phyloP scores from a whole-genome alignment of 2,797 vertebrate species.

The Carduelis carduelis region DNA sequence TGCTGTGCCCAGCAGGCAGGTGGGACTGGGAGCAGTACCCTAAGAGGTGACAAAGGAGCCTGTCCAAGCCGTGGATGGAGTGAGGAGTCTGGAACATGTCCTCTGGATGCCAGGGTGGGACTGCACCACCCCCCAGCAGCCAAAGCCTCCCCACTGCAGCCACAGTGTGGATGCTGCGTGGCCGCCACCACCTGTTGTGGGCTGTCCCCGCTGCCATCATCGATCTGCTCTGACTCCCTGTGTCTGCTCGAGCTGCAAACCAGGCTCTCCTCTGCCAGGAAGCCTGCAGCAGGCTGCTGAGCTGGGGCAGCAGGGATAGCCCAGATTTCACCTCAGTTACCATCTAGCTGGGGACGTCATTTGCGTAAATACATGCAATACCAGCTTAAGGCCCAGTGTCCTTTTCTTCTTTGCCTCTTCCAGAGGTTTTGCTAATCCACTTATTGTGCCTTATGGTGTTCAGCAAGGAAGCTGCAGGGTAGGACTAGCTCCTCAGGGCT shows the following conservation, averaged over 20 bases:
- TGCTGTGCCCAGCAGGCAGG: background rate
- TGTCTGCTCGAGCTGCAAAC: background rate
- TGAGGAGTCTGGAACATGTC: background rate
- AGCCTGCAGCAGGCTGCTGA: background rate
- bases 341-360: background rate
- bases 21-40: background rate
- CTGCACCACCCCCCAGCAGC: background rate
- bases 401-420: background rate
- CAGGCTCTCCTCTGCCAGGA: background rate
- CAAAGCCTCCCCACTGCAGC: background rate
- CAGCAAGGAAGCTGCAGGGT: background rate
- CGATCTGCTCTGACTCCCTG: background rate
- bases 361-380: background rate
- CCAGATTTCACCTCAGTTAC: background rate
- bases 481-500: background rate
- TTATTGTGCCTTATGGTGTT: background rate
- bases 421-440: constrained; percentile 3
- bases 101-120: background rate
- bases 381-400: background rate
- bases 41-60: background rate
- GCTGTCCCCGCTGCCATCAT: background rate
- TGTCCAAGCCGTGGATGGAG: background rate
- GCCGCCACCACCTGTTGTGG: background rate
- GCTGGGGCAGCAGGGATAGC: background rate
- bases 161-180: rapidly evolving